Evolutionary conservation across 2,797 vertebrate genomes (phyloP), one percentile per base, ranked within the genome.

Genomic region (Etheostoma perlongum): DNA sequence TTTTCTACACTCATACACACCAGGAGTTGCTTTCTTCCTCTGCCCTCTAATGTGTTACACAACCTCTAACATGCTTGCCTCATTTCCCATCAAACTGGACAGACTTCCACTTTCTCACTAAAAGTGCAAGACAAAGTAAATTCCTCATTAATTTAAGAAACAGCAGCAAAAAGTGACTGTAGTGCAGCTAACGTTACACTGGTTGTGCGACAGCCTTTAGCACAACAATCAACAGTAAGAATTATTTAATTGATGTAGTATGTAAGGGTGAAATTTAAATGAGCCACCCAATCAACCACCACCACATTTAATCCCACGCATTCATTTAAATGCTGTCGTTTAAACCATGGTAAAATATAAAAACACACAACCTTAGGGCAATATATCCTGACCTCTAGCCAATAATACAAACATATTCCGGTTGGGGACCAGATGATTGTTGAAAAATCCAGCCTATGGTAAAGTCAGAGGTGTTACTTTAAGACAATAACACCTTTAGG

Each of bases 71-170:
- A 44, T 10, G 42, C 10, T 65, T 73, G 68, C 30, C 30, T 78
- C 79, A 85, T 77, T 88, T 82, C 74, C 71, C 55, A 79, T 49
- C 7, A 67, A 67, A 49, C 46, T 53, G 14, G 9, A 73, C 67
- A 69, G 52, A 85, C 71, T 74, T 76, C 46, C 62, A 70, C 48
- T 73, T 78, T 78, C 48, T 62, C 15, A 23, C 15, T 18, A 30
- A 66, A 74, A 73, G 25, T 9, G 18, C 10, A 49, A 58, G 61
- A 46, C 25, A 61, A 16, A 40, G 23, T 25, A 48, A 66, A 67
- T 81, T 82, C 33, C 47, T 46, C 15, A 79, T 71, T 66, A 30
- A 64, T 40, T 57, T 40, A 71, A 15, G 5, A 69, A 75, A 72
- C 36, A 2, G 7, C 25, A 30, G 21, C 7, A 53, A 44, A 42